Evolutionary conservation across 2,888 invertebrate genomes (phyloP).

Genomic region (Nudaria mundana): DNA sequence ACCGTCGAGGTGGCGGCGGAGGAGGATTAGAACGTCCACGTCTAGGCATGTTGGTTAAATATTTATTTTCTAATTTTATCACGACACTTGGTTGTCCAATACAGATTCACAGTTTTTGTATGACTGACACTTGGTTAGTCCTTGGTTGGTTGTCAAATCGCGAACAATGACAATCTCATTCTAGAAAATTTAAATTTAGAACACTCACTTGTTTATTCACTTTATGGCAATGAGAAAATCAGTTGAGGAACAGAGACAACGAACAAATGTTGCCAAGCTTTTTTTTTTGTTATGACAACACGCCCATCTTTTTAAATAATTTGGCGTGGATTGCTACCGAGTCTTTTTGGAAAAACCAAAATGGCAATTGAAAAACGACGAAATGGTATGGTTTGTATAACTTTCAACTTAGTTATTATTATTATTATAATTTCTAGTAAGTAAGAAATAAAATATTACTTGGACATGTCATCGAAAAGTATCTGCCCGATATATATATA

Average conservation of each 20-base stretch:
- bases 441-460: too few species aligned
- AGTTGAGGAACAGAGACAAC: neutral
- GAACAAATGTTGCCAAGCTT: neutral
- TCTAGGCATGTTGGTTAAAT: conserved; percentile 82
- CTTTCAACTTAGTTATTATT: too few species aligned
- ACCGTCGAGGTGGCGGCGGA: conserved; percentile 82
- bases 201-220: conserved; percentile 13
- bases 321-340: too few species aligned
- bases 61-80: conserved; percentile 6
- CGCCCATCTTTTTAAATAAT: neutral
- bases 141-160: conserved; percentile 19
- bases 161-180: conserved; percentile 23
- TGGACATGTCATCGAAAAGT: too few species aligned
- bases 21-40: conserved; percentile 88
- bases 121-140: conserved; percentile 3
- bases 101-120: conserved; percentile 17
- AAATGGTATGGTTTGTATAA: too few species aligned
- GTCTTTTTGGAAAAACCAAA: too few species aligned
- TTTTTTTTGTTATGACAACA: neutral
- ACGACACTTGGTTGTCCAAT: conserved; percentile 7
- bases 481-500: too few species aligned
- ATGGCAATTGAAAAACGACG: too few species aligned
- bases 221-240: neutral
- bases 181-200: conserved; percentile 58
- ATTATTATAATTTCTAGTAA: too few species aligned